phyloP scores from a whole-genome alignment of 2,113 vertebrate genomes.

The Columba janthina region DNA sequence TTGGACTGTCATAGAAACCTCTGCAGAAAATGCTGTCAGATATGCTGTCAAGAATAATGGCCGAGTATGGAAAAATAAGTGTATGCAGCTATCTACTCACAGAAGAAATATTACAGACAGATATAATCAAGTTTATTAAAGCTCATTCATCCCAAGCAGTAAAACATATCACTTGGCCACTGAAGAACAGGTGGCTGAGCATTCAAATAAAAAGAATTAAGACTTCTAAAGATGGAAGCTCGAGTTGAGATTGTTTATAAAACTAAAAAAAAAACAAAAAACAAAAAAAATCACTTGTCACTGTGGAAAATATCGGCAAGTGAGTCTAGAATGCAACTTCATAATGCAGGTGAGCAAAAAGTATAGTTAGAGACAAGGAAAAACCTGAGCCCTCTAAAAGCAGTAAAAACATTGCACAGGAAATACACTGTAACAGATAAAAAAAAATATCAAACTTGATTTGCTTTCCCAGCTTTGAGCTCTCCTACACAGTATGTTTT shows the following conservation, averaged over 20 bases:
- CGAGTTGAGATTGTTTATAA: not conserved
- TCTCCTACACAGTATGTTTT: not conserved
- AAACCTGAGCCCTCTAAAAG: not conserved
- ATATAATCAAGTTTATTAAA: not conserved
- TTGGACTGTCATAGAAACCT: not conserved
- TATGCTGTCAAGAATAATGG: not conserved
- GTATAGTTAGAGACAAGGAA: not conserved
- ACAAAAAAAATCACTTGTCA: not conserved
- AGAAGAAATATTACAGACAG: not conserved
- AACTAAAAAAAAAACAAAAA: not conserved
- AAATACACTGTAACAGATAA: not conserved
- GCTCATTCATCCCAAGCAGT: not conserved
- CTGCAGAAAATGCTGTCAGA: not conserved
- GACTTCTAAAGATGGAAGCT: not conserved
- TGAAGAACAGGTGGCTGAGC: not conserved
- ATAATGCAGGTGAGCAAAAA: not conserved
- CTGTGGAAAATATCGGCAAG: not conserved
- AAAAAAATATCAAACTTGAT: not conserved
- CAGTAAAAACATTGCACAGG: not conserved
- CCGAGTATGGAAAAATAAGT: not conserved
- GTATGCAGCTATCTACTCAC: not conserved
- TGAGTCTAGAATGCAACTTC: not conserved
- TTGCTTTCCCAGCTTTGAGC: not conserved
- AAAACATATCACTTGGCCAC: not conserved
- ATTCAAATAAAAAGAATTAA: not conserved